phyloP scores from a whole-genome alignment of 2,888 invertebrate species.

The Helicoverpa assulta region DNA sequence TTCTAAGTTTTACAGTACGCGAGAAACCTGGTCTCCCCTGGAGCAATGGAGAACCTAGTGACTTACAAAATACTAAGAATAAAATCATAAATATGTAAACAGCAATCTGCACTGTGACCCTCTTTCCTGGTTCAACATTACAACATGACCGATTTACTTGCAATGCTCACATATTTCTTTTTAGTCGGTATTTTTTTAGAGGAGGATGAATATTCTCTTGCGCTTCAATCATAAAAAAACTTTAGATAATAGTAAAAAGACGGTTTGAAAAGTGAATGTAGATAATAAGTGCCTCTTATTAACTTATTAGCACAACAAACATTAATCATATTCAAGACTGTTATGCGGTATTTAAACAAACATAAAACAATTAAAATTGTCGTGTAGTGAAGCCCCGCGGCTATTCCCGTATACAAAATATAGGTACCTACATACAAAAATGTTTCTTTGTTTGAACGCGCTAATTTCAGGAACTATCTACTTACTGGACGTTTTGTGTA shows the following conservation, averaged over 20 bases:
- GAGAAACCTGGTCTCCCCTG: constrained; percentile 26
- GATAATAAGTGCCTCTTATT: no score
- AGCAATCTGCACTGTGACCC: constrained; percentile 56
- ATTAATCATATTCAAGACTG: no score
- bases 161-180: not conserved
- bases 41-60: constrained; percentile 47
- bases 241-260: no score
- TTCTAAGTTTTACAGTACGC: constrained; percentile 25
- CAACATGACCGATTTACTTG: constrained; percentile 31
- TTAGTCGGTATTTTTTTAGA: no score
- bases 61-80: constrained; percentile 59
- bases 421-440: no score
- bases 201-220: not conserved
- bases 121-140: constrained; percentile 35
- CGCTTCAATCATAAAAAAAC: no score
- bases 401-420: no score
- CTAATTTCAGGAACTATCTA: not conserved
- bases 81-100: constrained; percentile 59
- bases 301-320: no score
- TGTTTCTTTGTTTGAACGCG: not conserved
- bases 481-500: no score
- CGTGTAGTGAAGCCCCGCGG: not conserved
- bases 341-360: not conserved
- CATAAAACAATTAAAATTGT: not conserved
- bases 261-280: no score